A percentile compares a stretch with the other conserved stretches of the same genome.
These are phyloP conservation scores for Timema cristinae DNA, from an alignment of 2,888 invertebrate species.

Conservation along the genomic window DNA sequence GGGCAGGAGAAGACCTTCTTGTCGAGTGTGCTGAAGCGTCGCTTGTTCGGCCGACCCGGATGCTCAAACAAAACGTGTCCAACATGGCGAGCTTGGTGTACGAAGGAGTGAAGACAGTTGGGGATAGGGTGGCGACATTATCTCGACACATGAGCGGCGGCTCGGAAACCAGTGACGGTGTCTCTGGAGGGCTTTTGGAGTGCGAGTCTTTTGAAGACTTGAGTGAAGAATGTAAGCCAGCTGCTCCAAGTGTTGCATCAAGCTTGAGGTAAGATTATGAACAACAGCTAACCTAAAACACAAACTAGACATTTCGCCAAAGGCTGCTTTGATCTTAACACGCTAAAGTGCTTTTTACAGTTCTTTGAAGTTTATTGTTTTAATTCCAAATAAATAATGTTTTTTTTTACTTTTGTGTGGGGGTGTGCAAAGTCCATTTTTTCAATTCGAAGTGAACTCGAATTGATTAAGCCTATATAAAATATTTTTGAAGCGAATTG, in stretches of 20 bases:
- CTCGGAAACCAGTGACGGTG: constrained; percentile 60
- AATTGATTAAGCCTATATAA: too few species aligned
- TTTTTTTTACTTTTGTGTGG: too few species aligned
- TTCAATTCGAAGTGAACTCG: too few species aligned
- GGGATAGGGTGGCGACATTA: constrained; percentile 67
- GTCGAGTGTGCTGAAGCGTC: constrained; percentile 58
- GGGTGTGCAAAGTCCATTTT: too few species aligned
- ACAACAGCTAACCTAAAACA: too few species aligned
- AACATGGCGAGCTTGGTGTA: constrained; percentile 69
- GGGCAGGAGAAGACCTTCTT: constrained; percentile 60
- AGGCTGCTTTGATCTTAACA: too few species aligned
- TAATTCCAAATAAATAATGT: too few species aligned
- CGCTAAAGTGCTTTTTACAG: too few species aligned
- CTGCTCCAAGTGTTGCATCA: constrained; percentile 40
- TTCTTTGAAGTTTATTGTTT: too few species aligned
- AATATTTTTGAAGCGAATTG: too few species aligned
- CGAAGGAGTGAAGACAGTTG: constrained; percentile 70
- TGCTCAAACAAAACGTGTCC: constrained; percentile 69
- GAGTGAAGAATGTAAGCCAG: constrained; percentile 40
- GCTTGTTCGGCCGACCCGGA: constrained; percentile 52
- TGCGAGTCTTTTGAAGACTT: constrained; percentile 49
- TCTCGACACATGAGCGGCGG: constrained; percentile 71
- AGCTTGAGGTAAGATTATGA: constrained; percentile 37
- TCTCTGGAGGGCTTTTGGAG: constrained; percentile 24
- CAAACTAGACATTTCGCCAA: too few species aligned